These are phyloP conservation scores for Gambelia wislizenii DNA, from an alignment of 2,797 vertebrate genomes.

Conservation along the genomic window DNA sequence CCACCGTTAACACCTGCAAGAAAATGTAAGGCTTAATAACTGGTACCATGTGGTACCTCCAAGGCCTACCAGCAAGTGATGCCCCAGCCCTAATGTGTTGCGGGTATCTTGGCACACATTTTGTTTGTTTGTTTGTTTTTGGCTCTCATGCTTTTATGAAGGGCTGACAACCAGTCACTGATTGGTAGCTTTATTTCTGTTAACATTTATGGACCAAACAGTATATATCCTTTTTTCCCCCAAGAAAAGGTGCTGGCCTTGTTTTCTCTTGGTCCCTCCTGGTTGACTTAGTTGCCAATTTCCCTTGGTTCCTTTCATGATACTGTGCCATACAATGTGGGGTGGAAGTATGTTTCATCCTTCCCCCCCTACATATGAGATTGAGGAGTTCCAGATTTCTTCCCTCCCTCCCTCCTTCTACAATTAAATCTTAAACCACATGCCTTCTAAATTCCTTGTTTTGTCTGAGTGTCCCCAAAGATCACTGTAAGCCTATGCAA, in stretches of 20 bases:
- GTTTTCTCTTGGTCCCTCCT: constrained; percentile 48
- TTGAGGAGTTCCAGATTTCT: not conserved
- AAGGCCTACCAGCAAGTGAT: not conserved
- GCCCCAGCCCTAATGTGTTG: not conserved
- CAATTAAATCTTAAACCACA: not conserved
- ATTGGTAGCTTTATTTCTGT: constrained; percentile 51
- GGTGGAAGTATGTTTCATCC: not conserved
- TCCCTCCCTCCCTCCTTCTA: not conserved
- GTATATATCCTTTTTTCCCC: constrained; percentile 60
- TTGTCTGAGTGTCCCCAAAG: not conserved
- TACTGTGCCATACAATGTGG: constrained; percentile 56
- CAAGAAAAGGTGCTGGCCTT: constrained; percentile 75
- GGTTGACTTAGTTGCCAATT: not conserved
- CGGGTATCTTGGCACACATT: not conserved
- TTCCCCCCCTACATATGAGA: not conserved
- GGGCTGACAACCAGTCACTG: constrained; percentile 56
- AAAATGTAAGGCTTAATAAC: constrained; percentile 9
- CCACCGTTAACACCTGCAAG: constrained; percentile 6
- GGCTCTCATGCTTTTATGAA: not conserved
- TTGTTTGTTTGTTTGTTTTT: not conserved
- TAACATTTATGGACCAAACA: constrained; percentile 64
- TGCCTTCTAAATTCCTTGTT: not conserved
- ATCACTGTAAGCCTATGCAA: not conserved
- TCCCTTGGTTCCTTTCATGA: constrained; percentile 30
- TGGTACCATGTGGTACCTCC: not conserved